A percentile compares a stretch with the other conserved stretches of the same genome.
Evolutionary conservation across 2,888 invertebrate species (phyloP).

Genomic region (Hydropsyche betteni): DNA sequence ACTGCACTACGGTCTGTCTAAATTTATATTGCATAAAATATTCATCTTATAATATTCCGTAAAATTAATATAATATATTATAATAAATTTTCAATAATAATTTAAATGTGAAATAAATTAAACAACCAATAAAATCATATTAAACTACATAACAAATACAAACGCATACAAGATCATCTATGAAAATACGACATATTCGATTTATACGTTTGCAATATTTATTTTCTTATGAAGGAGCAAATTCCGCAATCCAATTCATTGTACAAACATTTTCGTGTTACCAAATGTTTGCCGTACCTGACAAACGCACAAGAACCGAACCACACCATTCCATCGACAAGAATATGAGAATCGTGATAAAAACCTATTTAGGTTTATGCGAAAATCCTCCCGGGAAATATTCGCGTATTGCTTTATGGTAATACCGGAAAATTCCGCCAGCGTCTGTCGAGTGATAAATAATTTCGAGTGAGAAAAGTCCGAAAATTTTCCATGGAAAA

Average conservation of each 20-base stretch:
- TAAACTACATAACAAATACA: no score
- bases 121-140: no score
- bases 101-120: no score
- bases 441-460: conserved; percentile 20
- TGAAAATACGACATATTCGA: no score
- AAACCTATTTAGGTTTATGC: conserved; percentile 38
- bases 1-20: no score
- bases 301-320: conserved; percentile 12
- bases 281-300: conserved; percentile 32
- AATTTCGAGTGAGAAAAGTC: conserved; percentile 29
- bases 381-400: conserved; percentile 30
- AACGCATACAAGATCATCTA: no score
- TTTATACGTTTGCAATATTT: no score
- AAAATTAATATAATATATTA: no score
- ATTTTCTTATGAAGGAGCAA: no score
- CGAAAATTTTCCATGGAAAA: conserved; percentile 21
- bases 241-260: conserved; percentile 33
- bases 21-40: no score
- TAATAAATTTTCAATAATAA: no score
- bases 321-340: conserved; percentile 6
- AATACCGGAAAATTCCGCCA: conserved; percentile 20
- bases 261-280: conserved; percentile 33
- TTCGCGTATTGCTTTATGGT: conserved; percentile 33
- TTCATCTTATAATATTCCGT: no score
- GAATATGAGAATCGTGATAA: conserved; percentile 42